Evolutionary conservation across 2,113 vertebrate species (phyloP).

Genomic region (Tonatia bakeri): DNA sequence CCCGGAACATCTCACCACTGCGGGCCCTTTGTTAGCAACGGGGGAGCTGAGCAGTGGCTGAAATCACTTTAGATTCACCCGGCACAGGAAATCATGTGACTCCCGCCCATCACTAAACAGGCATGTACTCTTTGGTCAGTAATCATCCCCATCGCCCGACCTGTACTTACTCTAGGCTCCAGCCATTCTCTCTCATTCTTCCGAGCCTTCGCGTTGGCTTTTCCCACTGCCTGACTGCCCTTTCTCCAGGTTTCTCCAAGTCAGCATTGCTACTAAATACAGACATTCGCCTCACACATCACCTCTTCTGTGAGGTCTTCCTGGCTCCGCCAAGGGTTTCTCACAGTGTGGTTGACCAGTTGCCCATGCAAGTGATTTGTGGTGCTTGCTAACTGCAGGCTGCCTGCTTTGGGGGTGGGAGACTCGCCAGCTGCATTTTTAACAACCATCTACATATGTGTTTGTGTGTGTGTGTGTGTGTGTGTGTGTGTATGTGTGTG

Average conservation of each 20-base stretch:
- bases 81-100: not conserved
- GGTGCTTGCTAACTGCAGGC: too few species aligned
- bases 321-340: not conserved
- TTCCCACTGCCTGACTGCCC: not conserved
- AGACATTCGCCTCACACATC: not conserved
- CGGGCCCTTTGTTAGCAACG: not conserved
- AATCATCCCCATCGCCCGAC: not conserved
- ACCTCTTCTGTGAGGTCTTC: not conserved
- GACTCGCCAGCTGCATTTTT: not conserved
- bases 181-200: not conserved
- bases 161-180: not conserved
- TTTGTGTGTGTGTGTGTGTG: too few species aligned
- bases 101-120: not conserved
- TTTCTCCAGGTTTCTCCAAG: not conserved
- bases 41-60: not conserved
- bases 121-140: not conserved
- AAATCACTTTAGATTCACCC: not conserved
- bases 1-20: not conserved
- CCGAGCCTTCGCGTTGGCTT: not conserved
- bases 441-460: not conserved
- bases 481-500: too few species aligned
- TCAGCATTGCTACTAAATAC: not conserved
- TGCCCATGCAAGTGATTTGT: not conserved
- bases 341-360: too few species aligned
- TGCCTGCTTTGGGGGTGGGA: not conserved